Evolutionary conservation across 2,888 invertebrate genomes (phyloP).

Genomic region (Eupelmus urozonus): DNA sequence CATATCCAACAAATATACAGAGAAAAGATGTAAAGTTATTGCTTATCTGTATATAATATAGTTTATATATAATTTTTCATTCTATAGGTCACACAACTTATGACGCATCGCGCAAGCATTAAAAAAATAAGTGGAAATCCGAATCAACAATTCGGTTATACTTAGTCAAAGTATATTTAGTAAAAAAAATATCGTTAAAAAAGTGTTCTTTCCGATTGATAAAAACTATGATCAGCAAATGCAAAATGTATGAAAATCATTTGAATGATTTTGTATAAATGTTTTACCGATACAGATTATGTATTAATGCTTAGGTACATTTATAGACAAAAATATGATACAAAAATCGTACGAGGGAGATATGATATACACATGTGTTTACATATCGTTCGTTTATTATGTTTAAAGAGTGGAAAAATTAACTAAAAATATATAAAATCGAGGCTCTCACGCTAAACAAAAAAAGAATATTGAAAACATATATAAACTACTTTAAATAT

Average conservation of each 20-base stretch:
- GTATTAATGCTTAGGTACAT: constrained; percentile 54
- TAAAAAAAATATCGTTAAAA: constrained; percentile 32
- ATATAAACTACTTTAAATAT: too few relatives aligned
- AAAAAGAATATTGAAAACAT: background rate
- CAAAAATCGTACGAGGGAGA: constrained; percentile 37
- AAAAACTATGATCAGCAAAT: constrained; percentile 30
- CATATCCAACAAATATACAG: constrained; percentile 20
- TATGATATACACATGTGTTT: constrained; percentile 48
- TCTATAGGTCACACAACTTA: background rate
- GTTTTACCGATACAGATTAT: constrained; percentile 53
- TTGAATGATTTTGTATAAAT: constrained; percentile 57
- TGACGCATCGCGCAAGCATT: too few relatives aligned
- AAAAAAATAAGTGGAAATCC: background rate
- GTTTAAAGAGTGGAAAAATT: constrained; percentile 29
- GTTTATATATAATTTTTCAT: constrained; percentile 46
- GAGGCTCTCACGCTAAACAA: constrained; percentile 5
- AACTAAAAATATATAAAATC: constrained; percentile 1
- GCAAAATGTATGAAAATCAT: constrained; percentile 34
- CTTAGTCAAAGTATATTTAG: constrained; percentile 12
- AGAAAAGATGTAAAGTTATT: constrained; percentile 20
- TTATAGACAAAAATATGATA: constrained; percentile 57
- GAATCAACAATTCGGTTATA: constrained; percentile 17
- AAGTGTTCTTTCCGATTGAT: constrained; percentile 48
- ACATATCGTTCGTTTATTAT: constrained; percentile 58
- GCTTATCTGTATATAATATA: constrained; percentile 9